These are phyloP conservation scores for Watsonalla cultraria DNA, from an alignment of 2,888 invertebrate species.

Conservation along the genomic window DNA sequence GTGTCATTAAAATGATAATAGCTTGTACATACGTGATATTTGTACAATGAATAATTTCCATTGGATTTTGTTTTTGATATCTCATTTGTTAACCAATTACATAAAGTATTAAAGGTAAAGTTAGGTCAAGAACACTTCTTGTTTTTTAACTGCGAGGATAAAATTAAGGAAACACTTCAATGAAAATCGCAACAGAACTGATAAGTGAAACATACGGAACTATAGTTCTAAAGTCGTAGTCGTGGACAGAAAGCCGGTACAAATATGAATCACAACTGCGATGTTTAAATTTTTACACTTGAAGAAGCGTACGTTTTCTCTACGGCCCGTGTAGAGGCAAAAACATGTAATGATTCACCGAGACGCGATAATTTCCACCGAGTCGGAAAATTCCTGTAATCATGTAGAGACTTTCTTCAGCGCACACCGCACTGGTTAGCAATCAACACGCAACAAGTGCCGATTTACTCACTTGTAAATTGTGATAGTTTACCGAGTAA, in stretches of 20 bases:
- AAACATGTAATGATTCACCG: slow-evolving; percentile 68
- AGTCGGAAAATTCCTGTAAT: slow-evolving; percentile 76
- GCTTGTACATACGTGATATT: background rate
- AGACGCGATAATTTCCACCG: slow-evolving; percentile 69
- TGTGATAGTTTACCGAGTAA: background rate
- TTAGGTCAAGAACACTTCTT: no score
- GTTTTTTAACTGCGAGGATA: no score
- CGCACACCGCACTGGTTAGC: slow-evolving; percentile 43
- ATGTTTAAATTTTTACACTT: slow-evolving; percentile 27
- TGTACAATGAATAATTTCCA: background rate
- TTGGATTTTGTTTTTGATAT: no score
- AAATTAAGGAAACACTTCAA: no score
- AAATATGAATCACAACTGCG: slow-evolving; percentile 24
- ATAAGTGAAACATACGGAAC: no score
- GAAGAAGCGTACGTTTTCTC: slow-evolving; percentile 49
- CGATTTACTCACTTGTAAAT: slow-evolving; percentile 11
- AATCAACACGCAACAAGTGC: slow-evolving; percentile 45
- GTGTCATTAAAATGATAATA: background rate
- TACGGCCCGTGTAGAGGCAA: slow-evolving; percentile 42
- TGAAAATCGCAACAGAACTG: no score
- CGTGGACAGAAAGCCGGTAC: background rate
- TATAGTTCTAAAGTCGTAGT: background rate
- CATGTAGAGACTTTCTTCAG: slow-evolving; percentile 66
- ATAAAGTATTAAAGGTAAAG: no score
- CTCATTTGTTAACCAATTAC: no score